These are phyloP conservation scores for Trematomus loennbergii DNA, from an alignment of 2,113 vertebrate species.

Conservation along the genomic window DNA sequence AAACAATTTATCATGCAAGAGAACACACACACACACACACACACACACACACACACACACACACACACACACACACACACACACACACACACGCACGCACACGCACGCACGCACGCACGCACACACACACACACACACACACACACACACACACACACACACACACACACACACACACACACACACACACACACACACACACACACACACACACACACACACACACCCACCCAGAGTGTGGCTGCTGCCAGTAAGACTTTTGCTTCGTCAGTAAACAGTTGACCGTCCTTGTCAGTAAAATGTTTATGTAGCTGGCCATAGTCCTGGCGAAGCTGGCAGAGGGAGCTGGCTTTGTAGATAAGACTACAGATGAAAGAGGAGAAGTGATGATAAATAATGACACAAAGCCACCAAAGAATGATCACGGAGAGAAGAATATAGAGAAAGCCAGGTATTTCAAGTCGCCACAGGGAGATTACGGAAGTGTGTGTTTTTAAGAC, in stretches of 20 bases:
- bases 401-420: conserved; percentile 66
- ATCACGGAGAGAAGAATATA: conserved; percentile 54
- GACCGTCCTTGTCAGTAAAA: conserved; percentile 87
- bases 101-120: conserved; percentile 50
- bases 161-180: conserved; percentile 50
- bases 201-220: conserved; percentile 21
- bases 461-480: conserved; percentile 53
- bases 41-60: conserved; percentile 55
- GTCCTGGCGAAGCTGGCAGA: conserved; percentile 71
- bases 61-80: conserved; percentile 59
- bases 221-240: conserved; percentile 51
- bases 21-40: conserved; percentile 41
- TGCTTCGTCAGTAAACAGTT: conserved; percentile 86
- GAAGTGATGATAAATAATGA: conserved; percentile 65
- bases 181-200: conserved; percentile 50
- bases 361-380: conserved; percentile 71
- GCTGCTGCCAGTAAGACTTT: conserved; percentile 82
- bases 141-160: conserved; percentile 51
- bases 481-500: conserved; percentile 63
- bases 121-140: conserved; percentile 59
- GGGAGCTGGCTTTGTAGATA: conserved; percentile 66
- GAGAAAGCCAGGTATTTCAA: conserved; percentile 64
- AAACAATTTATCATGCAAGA: neutral
- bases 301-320: conserved; percentile 84
- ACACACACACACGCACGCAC: conserved; percentile 56